phyloP scores from a whole-genome alignment of 2,113 vertebrate genomes.

The Oryzias woworae region DNA sequence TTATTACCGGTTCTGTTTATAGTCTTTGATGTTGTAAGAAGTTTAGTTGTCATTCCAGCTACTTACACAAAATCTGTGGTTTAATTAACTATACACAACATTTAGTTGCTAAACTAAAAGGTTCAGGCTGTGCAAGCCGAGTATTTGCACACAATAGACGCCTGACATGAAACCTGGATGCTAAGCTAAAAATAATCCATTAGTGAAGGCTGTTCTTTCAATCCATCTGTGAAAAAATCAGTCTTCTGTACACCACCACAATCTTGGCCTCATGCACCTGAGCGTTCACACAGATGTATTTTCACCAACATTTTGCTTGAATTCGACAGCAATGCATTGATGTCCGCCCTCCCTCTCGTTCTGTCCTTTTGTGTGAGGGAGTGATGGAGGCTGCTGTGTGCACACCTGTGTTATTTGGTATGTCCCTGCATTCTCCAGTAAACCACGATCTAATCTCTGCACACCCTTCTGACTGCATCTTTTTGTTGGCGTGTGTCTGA shows the following conservation, averaged over 20 bases:
- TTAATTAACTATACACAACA: constrained; percentile 7
- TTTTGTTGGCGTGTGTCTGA: constrained; percentile 9
- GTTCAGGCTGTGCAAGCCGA: constrained; percentile 19
- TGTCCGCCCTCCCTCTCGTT: constrained; percentile 65
- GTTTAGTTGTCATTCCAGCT: constrained; percentile 2
- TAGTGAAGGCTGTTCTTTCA: constrained; percentile 62
- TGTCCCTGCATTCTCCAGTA: constrained; percentile 6
- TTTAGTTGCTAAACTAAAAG: constrained; percentile 7
- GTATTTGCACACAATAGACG: constrained; percentile 25
- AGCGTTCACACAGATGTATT: constrained; percentile 23
- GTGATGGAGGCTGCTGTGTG: constrained; percentile 23
- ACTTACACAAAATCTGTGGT: neutral
- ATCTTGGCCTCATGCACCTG: constrained; percentile 56
- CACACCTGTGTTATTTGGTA: constrained; percentile 5
- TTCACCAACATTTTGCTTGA: constrained; percentile 45
- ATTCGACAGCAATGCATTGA: constrained; percentile 65
- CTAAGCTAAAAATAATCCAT: constrained; percentile 62
- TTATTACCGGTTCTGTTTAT: too few relatives aligned
- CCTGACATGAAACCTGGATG: constrained; percentile 44
- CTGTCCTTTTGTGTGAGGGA: constrained; percentile 43
- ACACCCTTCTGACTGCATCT: constrained; percentile 6
- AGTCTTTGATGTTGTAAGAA: neutral
- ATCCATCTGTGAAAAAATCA: constrained; percentile 37
- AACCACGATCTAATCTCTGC: constrained; percentile 21
- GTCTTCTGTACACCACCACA: constrained; percentile 59